Percentiles rank a stretch among this genome's conserved stretches.
These are phyloP conservation scores for Chionis minor DNA, from an alignment of 2,113 vertebrate genomes.

Conservation along the genomic window DNA sequence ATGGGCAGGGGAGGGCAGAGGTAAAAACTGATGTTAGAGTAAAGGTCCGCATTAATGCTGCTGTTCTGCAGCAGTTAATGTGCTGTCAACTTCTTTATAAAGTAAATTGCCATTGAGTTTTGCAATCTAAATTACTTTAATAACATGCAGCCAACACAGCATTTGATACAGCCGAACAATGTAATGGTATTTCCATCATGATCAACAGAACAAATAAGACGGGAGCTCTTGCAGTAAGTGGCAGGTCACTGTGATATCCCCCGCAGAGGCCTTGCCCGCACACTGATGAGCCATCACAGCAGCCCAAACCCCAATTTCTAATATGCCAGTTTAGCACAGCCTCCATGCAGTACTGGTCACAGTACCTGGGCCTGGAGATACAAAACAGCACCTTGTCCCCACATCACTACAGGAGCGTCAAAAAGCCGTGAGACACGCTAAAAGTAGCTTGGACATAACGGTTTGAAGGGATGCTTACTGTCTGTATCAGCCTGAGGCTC, in stretches of 20 bases:
- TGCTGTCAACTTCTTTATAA: background rate
- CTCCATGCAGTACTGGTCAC: accelerated
- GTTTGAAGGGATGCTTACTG: background rate
- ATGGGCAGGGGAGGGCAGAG: background rate
- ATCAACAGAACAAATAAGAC: background rate
- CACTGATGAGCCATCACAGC: background rate
- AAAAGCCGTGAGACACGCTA: accelerated
- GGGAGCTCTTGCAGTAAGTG: background rate
- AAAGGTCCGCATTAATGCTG: background rate
- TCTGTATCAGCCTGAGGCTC: background rate
- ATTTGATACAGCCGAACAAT: background rate
- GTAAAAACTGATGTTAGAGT: background rate
- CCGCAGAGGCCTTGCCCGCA: background rate
- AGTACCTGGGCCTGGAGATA: background rate
- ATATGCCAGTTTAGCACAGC: background rate
- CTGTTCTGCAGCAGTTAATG: background rate
- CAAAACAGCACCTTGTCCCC: background rate
- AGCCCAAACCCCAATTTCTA: background rate
- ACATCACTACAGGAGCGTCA: background rate
- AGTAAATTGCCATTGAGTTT: background rate
- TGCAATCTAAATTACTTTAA: background rate
- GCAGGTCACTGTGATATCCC: background rate
- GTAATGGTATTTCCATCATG: background rate
- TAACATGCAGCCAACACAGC: background rate
- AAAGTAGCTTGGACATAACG: background rate